A percentile compares a stretch with the other conserved stretches of the same genome.
phyloP scores from a whole-genome alignment of 1,140 invertebrate species.

The Bombus picipes region DNA sequence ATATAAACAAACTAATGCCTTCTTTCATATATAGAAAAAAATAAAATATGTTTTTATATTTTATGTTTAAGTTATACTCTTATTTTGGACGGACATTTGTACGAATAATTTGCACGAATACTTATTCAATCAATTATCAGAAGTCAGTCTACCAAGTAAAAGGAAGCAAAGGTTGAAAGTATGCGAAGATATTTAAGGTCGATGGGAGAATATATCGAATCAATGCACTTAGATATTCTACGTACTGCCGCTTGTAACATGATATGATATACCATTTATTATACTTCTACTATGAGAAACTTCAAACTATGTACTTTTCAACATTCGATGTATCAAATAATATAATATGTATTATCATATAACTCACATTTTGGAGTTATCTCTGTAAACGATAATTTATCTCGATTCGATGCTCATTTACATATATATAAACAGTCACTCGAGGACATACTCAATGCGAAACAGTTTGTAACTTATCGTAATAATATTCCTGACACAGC shows the following conservation, averaged over 20 bases:
- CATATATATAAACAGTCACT: slow-evolving; percentile 55
- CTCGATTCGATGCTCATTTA: slow-evolving; percentile 49
- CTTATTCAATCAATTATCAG: neutral
- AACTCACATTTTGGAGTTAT: slow-evolving; percentile 6
- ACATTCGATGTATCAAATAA: neutral
- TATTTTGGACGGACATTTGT: slow-evolving; percentile 21
- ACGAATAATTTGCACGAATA: slow-evolving; percentile 1
- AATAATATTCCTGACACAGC: neutral
- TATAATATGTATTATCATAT: neutral
- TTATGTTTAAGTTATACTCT: neutral
- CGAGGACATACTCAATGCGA: neutral
- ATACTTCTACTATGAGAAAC: neutral
- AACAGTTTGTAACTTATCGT: slow-evolving; percentile 29
- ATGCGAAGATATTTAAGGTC: neutral
- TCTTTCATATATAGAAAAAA: neutral
- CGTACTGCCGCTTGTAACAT: neutral
- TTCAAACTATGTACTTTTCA: neutral
- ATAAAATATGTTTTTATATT: neutral
- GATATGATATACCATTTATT: neutral
- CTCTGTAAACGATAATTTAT: slow-evolving; percentile 38
- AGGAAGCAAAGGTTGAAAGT: neutral
- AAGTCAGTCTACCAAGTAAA: slow-evolving; percentile 14
- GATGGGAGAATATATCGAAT: neutral
- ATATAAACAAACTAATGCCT: slow-evolving; percentile 7
- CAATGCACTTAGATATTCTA: neutral